Evolutionary conservation across 2,888 invertebrate genomes (phyloP).

Genomic region (Strigamia crassipes): DNA sequence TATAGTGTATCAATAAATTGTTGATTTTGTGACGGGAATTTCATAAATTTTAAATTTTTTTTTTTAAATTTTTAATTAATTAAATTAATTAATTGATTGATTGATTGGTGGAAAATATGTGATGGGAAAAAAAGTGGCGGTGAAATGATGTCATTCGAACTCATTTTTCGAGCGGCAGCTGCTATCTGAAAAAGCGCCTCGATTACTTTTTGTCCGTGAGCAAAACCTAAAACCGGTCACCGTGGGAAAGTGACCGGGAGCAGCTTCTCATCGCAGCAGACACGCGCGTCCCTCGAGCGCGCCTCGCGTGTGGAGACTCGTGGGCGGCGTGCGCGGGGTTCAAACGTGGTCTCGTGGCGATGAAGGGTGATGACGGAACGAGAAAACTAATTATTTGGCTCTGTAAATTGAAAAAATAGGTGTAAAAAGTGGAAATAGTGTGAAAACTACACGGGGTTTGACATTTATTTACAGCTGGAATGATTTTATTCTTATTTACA

Average conservation of each 20-base stretch:
- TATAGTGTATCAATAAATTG: too few relatives aligned
- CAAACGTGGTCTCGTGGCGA: constrained; percentile 12
- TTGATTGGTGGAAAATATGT: too few relatives aligned
- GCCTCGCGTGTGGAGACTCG: constrained; percentile 10
- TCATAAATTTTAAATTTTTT: too few relatives aligned
- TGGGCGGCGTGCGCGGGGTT: constrained; percentile 32
- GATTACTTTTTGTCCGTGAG: constrained; percentile 32
- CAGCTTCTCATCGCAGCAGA: background rate
- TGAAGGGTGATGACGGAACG: constrained; percentile 29
- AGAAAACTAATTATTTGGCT: background rate
- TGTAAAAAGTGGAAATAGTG: too few relatives aligned
- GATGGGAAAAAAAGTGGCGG: background rate
- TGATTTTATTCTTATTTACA: too few relatives aligned
- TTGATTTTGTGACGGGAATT: too few relatives aligned
- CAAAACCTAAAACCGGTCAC: constrained; percentile 23
- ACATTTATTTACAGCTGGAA: too few relatives aligned
- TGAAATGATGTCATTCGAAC: constrained; percentile 8
- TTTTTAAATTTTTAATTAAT: too few relatives aligned
- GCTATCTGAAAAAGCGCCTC: constrained; percentile 15
- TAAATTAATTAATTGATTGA: too few relatives aligned
- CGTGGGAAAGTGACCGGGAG: constrained; percentile 37
- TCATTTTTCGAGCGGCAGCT: constrained; percentile 24
- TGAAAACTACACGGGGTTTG: too few relatives aligned
- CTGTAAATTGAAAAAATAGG: background rate
- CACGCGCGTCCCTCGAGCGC: background rate